These are phyloP conservation scores for Strix aluco DNA, from an alignment of 2,113 vertebrate genomes.

Conservation along the genomic window DNA sequence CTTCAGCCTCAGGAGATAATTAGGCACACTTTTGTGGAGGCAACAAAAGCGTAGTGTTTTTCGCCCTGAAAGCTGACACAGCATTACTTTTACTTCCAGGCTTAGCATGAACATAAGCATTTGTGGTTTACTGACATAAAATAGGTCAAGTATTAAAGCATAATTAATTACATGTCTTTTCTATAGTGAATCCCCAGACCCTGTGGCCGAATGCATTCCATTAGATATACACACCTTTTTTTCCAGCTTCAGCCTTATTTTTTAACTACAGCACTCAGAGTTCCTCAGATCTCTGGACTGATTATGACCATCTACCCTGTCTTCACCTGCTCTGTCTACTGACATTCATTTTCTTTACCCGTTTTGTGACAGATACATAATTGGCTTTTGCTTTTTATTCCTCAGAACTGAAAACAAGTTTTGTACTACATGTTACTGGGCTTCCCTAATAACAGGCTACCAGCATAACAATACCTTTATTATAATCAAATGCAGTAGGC, in stretches of 20 bases:
- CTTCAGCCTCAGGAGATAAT: slow-evolving; percentile 26
- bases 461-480: not conserved
- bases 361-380: not conserved
- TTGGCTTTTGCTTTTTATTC: not conserved
- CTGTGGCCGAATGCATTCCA: not conserved
- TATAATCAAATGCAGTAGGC: not conserved
- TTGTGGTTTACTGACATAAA: slow-evolving; percentile 50
- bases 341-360: not conserved
- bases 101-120: slow-evolving; percentile 3
- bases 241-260: not conserved
- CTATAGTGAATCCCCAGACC: not conserved
- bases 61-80: slow-evolving; percentile 27
- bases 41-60: not conserved
- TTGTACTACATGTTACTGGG: not conserved
- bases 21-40: not conserved
- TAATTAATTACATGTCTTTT: slow-evolving; percentile 50
- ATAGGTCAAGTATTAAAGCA: slow-evolving; percentile 39
- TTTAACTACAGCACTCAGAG: not conserved
- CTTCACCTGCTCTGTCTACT: not conserved
- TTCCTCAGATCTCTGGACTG: not conserved
- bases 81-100: slow-evolving; percentile 39
- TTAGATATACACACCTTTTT: not conserved
- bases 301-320: not conserved
- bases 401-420: not conserved
- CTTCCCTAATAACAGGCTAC: not conserved